Percentiles rank a stretch among this genome's conserved stretches.
Evolutionary conservation across 2,797 vertebrate genomes (phyloP).

Genomic region (Nyctalus aviator): DNA sequence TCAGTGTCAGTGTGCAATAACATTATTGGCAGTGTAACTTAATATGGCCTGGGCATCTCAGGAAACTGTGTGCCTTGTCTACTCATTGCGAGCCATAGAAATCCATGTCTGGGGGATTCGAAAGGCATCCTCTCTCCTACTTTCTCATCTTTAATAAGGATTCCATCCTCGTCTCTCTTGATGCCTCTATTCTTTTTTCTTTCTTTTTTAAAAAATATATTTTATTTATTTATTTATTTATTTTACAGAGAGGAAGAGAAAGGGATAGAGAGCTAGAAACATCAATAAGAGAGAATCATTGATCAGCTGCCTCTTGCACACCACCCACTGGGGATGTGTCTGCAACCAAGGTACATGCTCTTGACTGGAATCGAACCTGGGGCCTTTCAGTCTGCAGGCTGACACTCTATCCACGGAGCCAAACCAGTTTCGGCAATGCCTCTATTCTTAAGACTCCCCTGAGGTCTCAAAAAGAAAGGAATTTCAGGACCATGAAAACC

Average conservation of each 20-base stretch:
- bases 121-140: neutral
- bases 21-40: neutral
- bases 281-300: too few relatives aligned
- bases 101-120: neutral
- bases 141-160: neutral
- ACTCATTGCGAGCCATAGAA: neutral
- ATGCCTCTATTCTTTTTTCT: neutral
- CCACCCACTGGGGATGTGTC: too few relatives aligned
- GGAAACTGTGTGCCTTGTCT: neutral
- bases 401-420: too few relatives aligned
- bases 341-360: too few relatives aligned
- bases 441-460: conserved; percentile 27
- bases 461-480: neutral
- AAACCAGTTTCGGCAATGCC: neutral
- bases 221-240: too few relatives aligned
- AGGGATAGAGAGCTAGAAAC: too few relatives aligned
- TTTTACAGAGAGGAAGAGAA: too few relatives aligned
- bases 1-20: conserved; percentile 53
- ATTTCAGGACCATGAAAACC: conserved; percentile 10
- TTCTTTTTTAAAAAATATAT: too few relatives aligned
- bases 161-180: neutral
- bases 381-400: too few relatives aligned
- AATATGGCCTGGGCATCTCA: conserved; percentile 31
- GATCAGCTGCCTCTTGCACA: too few relatives aligned
- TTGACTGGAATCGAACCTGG: too few relatives aligned